Conservation (phyloP, 2,888 invertebrate species). For the Oscheius sp. region DNA sequence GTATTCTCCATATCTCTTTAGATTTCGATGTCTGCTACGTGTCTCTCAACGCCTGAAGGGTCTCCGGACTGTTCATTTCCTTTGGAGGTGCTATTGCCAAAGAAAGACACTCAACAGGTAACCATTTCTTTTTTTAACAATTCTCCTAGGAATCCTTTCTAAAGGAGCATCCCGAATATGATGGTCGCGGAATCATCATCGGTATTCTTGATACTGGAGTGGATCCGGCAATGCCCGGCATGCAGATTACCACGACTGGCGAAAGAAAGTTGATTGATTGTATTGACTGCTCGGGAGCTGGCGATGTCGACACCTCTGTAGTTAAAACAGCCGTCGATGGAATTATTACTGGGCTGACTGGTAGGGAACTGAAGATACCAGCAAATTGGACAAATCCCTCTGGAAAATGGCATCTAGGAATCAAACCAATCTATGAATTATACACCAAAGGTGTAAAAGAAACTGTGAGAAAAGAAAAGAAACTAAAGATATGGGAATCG, state of each 20-base stretch:
- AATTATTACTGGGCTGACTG: conserved; percentile 82
- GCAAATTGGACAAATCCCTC: conserved; percentile 83
- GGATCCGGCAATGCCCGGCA: conserved; percentile 92
- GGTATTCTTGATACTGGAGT: conserved; percentile 97
- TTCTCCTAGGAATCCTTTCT: conserved; percentile 59
- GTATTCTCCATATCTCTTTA: no score
- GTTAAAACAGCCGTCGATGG: conserved; percentile 79
- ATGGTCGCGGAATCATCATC: conserved; percentile 89
- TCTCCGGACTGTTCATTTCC: conserved; percentile 17
- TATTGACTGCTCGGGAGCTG: conserved; percentile 93
- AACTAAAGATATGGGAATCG: conserved; percentile 86
- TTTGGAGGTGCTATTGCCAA: conserved; percentile 24
- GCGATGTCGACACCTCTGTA: conserved; percentile 90
- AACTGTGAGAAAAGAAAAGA: conserved; percentile 77
- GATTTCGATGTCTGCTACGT: conserved; percentile 1
- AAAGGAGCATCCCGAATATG: conserved; percentile 71
- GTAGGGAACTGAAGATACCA: conserved; percentile 87
- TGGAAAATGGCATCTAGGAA: conserved; percentile 85
- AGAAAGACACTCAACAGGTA: conserved; percentile 38
- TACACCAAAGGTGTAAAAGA: conserved; percentile 79
- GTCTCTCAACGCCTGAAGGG: neutral
- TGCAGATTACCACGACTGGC: conserved; percentile 87
- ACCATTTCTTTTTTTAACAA: no score
- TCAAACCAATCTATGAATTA: conserved; percentile 85
- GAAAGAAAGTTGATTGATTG: conserved; percentile 91